Base-by-base conservation (phyloP, 2,113 vertebrate genomes). In the Mastomys natalensis region DNA sequence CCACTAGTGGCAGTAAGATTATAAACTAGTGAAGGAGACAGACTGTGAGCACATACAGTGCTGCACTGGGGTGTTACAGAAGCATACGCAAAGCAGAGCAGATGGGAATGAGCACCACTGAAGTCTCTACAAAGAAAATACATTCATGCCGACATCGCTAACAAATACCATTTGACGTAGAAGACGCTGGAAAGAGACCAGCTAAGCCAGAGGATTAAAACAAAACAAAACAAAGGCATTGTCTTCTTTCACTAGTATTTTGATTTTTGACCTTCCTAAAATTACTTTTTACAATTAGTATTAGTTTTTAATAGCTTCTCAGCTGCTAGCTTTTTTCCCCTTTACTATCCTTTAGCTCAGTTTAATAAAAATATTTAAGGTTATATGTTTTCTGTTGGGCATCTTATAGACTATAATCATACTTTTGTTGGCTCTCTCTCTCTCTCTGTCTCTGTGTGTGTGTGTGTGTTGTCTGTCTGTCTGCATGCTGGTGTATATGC, bases 341-440 rank as follows among this genome's bases (percentile, higher is more conserved):
- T 48, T 77, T 43, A 43, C 26, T 77, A 48, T 15, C 74, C 74
- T 76, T 76, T 45, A 48, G 24, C 74, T 45, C 13, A 31, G 15
- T 34, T 78, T 82, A 72, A 24, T 64, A 58, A 92, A 95, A 96
- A 77, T 66, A 92, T 81, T 89, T 90, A 87, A 55, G 2, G 7
- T 72, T 78, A 64, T 31, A 74, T 17, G 73, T 89, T 92, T 77
- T 94, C 60, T 6, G 72, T 66, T 88, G n/a, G 55, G 53, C 68
- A 43, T 82, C 48, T 53, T 53, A 53, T 80, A 80, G 31, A 80
- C 48, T 21, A 55, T 3, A 37, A 53, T 55, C 31, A 48, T 74
- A 45, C 53, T 40, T n/a, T 89, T 45, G 40, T 51, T 29, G 3
- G 0, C 31, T 68, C 62, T 64, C 62, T 64, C 58, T 58, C 24